Base-by-base conservation (phyloP, 1,140 invertebrate genomes). In the Drosophila prosaltans region DNA sequence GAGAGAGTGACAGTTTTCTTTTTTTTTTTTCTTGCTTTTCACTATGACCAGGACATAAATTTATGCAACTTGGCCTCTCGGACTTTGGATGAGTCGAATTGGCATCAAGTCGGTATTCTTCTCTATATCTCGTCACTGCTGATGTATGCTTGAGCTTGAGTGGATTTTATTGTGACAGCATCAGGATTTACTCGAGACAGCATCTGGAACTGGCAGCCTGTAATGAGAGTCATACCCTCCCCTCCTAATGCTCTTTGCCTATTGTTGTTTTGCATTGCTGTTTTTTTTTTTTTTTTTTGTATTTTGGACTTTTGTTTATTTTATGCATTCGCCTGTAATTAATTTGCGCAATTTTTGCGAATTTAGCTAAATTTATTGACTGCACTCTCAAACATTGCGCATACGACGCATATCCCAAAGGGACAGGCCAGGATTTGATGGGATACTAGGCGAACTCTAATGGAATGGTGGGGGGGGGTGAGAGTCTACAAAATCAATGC, bases 151-250 rank as follows among this genome's bases (percentile, higher is more conserved):
- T 89, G 21, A 78, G 84, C 84, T 89, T 89, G 84, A 89, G 84
- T 89, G 80, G 84, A 89, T 89, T 89, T 89, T 89, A 89, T 89
- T 89, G 84, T 89, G 84, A 89, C 84, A 89, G 84, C 84, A 70
- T 39, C 72, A 83, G 84, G 84, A 89, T 89, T 89, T 89, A 89
- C 69, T 84, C 69, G 71, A 51, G 85, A 89, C 78, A 81, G 67
- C 78, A 89, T 81, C 80, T 86, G 83, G 68, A 77, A 64, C 84
- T 89, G 72, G 84, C 83, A 86, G 67, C 45, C 80, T 69, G 83
- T 86, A 88, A 86, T 86, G 80, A 86, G 82, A 72, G 58, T 3
- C 8, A 10, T 41, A 16, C 16, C 30, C 24, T 39, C 54, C 8
- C 40, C 39, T 3, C n/a, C 2, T 36, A 6, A 36, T 36, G 6